Conservation (phyloP, 1,140 invertebrate species). For the Listronotus oregonensis region DNA sequence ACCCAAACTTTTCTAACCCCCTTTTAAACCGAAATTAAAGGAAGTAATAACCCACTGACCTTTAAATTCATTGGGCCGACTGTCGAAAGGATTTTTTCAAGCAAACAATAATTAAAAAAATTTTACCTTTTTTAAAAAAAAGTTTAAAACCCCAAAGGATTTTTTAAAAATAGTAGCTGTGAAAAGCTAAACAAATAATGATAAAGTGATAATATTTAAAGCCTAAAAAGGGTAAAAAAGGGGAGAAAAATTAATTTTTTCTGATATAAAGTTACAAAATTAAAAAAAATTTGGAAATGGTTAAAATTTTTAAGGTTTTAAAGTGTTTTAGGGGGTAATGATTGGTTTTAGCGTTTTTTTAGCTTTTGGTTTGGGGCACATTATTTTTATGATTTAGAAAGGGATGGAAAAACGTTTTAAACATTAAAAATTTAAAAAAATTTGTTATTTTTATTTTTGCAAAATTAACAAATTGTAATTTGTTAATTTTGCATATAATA, state of each 20-base stretch:
- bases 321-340: background rate
- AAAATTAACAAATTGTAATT: too few relatives aligned
- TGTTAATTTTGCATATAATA: too few relatives aligned
- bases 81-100: too few relatives aligned
- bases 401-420: background rate
- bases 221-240: background rate
- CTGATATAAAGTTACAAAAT: background rate
- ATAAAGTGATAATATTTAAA: background rate
- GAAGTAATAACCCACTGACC: too few relatives aligned
- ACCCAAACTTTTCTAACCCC: too few relatives aligned
- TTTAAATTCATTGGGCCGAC: too few relatives aligned
- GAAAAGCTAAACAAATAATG: slow-evolving; percentile 1
- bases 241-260: background rate
- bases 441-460: too few relatives aligned
- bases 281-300: slow-evolving; percentile 16
- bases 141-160: background rate
- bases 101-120: too few relatives aligned
- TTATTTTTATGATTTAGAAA: slow-evolving; percentile 2
- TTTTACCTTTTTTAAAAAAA: background rate
- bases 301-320: slow-evolving; percentile 5
- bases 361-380: background rate
- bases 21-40: too few relatives aligned
- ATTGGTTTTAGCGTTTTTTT: background rate
- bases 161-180: slow-evolving; percentile 6
- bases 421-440: too few relatives aligned